phyloP scores from a whole-genome alignment of 30 jellyfish, hydroid and myxozoan genomes.

The Euphysa ruthae region DNA sequence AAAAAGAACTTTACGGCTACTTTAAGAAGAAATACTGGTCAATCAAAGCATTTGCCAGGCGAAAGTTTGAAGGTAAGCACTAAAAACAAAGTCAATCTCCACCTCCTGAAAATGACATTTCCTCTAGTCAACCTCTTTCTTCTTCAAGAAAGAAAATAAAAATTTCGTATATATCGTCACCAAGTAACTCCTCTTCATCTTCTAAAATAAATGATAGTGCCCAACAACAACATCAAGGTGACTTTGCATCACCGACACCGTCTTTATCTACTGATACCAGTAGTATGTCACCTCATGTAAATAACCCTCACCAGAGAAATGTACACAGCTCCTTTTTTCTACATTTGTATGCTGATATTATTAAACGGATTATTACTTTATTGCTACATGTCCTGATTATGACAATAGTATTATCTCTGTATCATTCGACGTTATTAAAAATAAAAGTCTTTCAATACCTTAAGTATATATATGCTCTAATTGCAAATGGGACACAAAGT shows the following conservation, averaged over 20 bases:
- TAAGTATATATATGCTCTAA: not conserved
- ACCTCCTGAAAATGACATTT: not conserved
- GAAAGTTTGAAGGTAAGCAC: not conserved
- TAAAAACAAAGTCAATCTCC: not conserved
- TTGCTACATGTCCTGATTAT: slow-evolving; percentile 6
- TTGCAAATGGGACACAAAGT: not conserved
- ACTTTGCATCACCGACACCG: no score
- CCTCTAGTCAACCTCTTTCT: not conserved
- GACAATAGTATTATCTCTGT: not conserved
- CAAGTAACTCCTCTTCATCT: not conserved
- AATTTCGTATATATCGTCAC: not conserved
- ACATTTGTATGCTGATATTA: not conserved
- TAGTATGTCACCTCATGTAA: not conserved
- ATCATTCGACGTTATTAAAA: not conserved
- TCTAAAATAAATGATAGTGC: not conserved
- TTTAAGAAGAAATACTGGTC: not conserved
- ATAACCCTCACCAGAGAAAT: not conserved
- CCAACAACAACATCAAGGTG: not conserved
- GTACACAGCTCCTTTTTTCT: not conserved
- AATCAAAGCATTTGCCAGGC: not conserved
- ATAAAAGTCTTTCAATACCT: not conserved
- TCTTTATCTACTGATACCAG: not conserved
- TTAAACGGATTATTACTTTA: not conserved
- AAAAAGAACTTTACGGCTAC: not conserved
- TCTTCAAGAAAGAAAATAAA: not conserved